Evolutionary conservation across 2,797 vertebrate genomes (phyloP).

Genomic region (Poecile montanus): DNA sequence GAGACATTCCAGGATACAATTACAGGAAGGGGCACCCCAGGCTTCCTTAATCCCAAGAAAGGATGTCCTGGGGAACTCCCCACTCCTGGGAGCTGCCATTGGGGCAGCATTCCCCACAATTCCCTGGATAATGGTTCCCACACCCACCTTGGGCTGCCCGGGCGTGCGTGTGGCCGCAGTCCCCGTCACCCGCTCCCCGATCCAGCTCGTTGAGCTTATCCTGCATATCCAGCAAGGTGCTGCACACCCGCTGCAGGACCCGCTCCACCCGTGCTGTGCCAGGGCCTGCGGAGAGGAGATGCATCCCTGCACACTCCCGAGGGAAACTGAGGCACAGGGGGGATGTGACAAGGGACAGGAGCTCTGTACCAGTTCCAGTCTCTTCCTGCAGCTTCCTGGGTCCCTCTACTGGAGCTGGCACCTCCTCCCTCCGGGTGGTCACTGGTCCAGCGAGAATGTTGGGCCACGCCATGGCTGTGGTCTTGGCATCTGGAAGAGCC

Average conservation of each 20-base stretch:
- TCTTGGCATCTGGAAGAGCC: conserved; percentile 80
- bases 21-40: not conserved
- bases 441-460: conserved; percentile 68
- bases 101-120: not conserved
- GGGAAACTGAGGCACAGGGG: fast-evolving
- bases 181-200: conserved; percentile 88
- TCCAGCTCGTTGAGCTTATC: conserved; percentile 91
- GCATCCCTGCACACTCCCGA: fast-evolving
- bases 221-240: conserved; percentile 78
- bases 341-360: fast-evolving
- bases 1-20: too few relatives aligned
- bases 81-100: fast-evolving
- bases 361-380: conserved; percentile 46
- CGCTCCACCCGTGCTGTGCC: not conserved
- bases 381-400: not conserved
- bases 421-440: conserved; percentile 67
- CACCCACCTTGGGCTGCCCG: conserved; percentile 84
- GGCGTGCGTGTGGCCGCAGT: conserved; percentile 92
- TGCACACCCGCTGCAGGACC: conserved; percentile 80
- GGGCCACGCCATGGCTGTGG: conserved; percentile 88
- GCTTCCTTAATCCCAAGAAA: not conserved
- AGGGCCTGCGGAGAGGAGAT: not conserved
- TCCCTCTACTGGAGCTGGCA: conserved; percentile 46
- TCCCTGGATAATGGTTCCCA: not conserved
- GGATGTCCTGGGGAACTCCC: too few relatives aligned